phyloP scores from a whole-genome alignment of 2,113 vertebrate genomes.

The Petrocephalus zakoni region DNA sequence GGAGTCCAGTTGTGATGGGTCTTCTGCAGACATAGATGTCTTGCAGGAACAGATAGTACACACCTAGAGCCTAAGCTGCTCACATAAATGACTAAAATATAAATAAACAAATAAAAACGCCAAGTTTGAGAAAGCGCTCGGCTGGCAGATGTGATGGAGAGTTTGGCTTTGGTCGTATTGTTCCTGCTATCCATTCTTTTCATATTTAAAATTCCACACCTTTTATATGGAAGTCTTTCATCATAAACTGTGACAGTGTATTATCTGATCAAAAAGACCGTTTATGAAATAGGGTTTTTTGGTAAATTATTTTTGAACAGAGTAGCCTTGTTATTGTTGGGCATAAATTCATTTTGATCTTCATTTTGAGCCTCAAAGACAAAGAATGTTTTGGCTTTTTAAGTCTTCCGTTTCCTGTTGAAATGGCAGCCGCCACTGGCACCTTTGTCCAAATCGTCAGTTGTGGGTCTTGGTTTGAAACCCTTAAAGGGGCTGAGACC shows the following conservation, averaged over 20 bases:
- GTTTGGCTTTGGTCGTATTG: background rate
- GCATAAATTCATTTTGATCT: conserved; percentile 7
- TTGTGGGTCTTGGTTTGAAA: background rate
- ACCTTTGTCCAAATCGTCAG: background rate
- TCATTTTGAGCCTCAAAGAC: background rate
- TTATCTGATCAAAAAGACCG: conserved; percentile 5
- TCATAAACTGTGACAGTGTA: background rate
- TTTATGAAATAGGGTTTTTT: conserved; percentile 5
- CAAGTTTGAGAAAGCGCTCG: background rate
- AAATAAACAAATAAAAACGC: background rate
- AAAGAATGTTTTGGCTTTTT: background rate
- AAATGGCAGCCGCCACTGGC: background rate
- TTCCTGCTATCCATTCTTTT: background rate
- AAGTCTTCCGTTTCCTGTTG: background rate
- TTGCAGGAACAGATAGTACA: background rate
- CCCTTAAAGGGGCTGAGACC: background rate
- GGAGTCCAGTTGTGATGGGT: background rate
- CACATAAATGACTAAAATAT: background rate
- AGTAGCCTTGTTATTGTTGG: background rate
- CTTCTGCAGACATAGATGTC: background rate
- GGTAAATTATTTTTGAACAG: background rate
- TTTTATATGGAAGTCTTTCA: background rate
- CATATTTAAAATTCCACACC: conserved; percentile 9
- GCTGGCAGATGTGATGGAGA: background rate
- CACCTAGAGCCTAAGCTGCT: background rate